Evolutionary conservation across 2,797 vertebrate species (phyloP), one percentile per base, ranked within the genome.

Genomic region (Sebastolobus altivelis): DNA sequence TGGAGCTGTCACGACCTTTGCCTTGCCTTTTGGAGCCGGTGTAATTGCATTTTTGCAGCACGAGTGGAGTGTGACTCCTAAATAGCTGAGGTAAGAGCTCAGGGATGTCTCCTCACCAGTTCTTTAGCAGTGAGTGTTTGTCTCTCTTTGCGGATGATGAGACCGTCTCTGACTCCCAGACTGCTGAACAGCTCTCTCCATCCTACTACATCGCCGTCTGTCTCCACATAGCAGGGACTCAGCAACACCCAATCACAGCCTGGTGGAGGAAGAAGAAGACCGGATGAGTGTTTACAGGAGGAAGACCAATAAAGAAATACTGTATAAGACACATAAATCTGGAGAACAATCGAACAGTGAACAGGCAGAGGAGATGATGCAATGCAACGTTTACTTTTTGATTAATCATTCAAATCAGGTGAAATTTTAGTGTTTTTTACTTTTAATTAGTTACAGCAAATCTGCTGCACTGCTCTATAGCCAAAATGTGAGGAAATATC

Each of bases 221-320:
- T 92, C 86, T 87, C 38, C 73, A 96, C 87, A 12, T 97, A 96
- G 75, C 94, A 93, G 18, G 92, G 79, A 73, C 95, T 93, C 85
- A 96, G 83, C 87, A 96, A 59, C 52, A 94, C 77, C 96, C 96
- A 97, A 5, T 96, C 94, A 43, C 83, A 94, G 79, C 96, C 96
- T 97, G 87, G 63, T 22, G 66, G 37, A 67, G 29, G 6, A 31
- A 61, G 29, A n/a, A 11, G 33, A 7, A 54, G 13, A 74, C 59
- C 31, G 69, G n/a, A 13, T 0, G 0, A 52, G 52, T 49, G 46
- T 73, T 74, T 37, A 74, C 29, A 58, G 25, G 31, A 16, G 69
- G 2, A 60, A 14, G 6, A 62, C 49, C 63, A 80, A 46, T 20
- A 25, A 60, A 72, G 40, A 16, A 43, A 58, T 1, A 5, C 29